Percentiles rank a stretch among this genome's conserved stretches.
Evolutionary conservation across 2,113 vertebrate genomes (phyloP).

Genomic region (Macquaria australasica): DNA sequence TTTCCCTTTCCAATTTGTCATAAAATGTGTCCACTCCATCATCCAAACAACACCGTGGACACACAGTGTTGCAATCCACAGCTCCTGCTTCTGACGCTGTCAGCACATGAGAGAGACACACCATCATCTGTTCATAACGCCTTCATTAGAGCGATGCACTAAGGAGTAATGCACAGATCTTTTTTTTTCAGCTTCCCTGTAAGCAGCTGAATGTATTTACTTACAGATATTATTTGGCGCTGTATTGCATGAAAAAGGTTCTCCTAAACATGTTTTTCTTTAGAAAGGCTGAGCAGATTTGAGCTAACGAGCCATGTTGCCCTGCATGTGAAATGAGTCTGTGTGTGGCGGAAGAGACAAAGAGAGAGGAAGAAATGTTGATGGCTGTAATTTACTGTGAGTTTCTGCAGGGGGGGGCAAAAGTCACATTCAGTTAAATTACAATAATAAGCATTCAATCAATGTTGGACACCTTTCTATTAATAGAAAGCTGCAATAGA

Average conservation of each 20-base stretch:
- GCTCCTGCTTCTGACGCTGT: slow-evolving; percentile 52
- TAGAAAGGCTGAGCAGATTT: not conserved
- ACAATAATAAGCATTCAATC: slow-evolving; percentile 79
- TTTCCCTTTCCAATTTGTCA: slow-evolving; percentile 70
- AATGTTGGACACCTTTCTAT: slow-evolving; percentile 69
- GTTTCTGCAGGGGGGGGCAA: slow-evolving; percentile 48
- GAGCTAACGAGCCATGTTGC: slow-evolving; percentile 3
- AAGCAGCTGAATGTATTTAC: not conserved
- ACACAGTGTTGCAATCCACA: slow-evolving; percentile 27
- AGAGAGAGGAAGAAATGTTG: slow-evolving; percentile 23
- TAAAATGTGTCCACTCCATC: slow-evolving; percentile 71
- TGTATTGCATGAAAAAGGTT: not conserved
- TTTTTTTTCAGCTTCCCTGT: not conserved
- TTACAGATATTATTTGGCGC: not conserved
- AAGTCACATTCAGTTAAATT: slow-evolving; percentile 72
- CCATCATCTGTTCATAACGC: slow-evolving; percentile 54
- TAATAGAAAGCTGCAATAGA: slow-evolving; percentile 62
- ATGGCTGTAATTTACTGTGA: slow-evolving; percentile 74
- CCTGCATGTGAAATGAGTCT: slow-evolving; percentile 32
- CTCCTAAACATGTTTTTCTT: not conserved
- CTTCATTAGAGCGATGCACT: slow-evolving; percentile 32
- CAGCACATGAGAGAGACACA: slow-evolving; percentile 57
- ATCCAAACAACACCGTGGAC: slow-evolving; percentile 58
- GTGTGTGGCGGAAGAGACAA: slow-evolving; percentile 13
- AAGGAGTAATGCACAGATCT: slow-evolving; percentile 4